Base-by-base conservation (phyloP, 2,888 invertebrate species). In the Abscondita cerata region DNA sequence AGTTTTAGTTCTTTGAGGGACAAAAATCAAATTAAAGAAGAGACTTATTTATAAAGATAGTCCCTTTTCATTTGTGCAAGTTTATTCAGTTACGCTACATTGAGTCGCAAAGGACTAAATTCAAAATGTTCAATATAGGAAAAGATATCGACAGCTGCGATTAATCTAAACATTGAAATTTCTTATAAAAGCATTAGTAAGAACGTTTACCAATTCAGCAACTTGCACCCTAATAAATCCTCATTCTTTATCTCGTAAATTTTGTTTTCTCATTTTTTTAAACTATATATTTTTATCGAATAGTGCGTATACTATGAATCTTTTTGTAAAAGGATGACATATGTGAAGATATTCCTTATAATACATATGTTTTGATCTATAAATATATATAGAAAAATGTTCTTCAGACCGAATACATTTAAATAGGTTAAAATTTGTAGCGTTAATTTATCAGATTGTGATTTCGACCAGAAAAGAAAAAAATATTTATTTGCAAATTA, bases 321-420 rank as follows among this genome's bases (percentile, higher is more conserved):
- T 48, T 47, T 19, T 2, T 33, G 31, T 48, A 31, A 48, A 13
- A 25, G 33, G 19, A 25, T 48, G 48, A 48, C 48, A 33, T 46
- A 46, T 19, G 25, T n/a, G 18, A 11, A 16, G 19, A 15, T 50
- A 50, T 50, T 50, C 13, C 15, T 11, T 50, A 33, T 33, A 33
- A 20, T 31, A 50, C 50, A 50, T 51, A 51, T 51, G 51, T 51
- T 51, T 34, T 19, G 19, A 31, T 51, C 51, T n/a, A 51, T 34
- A 31, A 36, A 51, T 4, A 36, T 25, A 4, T 25, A 25, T 4
- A 36, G 18, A 51, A 34, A 51, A 6, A 34, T 16, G 15, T 51
- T 8, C 18, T 34, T 31, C 9, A 51, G 15, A 16, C 20, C 13
- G 51, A 51, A 51, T 51, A 51, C 6, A 36, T 51, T 51, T 25